These are phyloP conservation scores for Ispidina lecontei DNA, from an alignment of 2,797 vertebrate species.

Conservation along the genomic window DNA sequence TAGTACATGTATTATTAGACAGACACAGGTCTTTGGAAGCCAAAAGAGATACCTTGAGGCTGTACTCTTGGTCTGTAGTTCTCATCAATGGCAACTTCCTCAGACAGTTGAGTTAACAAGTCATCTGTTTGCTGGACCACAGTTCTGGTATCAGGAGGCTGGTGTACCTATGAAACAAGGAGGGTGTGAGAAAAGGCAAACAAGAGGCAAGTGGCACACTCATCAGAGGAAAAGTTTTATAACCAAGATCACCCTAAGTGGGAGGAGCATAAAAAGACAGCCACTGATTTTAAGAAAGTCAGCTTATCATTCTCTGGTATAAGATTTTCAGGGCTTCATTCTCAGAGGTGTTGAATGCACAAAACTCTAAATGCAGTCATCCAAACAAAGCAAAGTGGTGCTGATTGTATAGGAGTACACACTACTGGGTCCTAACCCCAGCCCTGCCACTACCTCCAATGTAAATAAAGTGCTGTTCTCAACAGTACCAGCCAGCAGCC, in stretches of 20 bases:
- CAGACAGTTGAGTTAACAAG: slow-evolving; percentile 88
- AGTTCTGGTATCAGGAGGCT: slow-evolving; percentile 84
- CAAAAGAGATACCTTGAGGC: slow-evolving; percentile 69
- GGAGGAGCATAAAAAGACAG: not conserved
- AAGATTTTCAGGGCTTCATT: not conserved
- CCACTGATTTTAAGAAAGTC: not conserved
- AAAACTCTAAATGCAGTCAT: not conserved
- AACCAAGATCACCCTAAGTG: not conserved
- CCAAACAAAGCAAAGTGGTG: not conserved
- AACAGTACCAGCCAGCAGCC: not conserved
- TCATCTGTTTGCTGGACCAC: slow-evolving; percentile 88
- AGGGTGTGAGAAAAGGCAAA: not conserved
- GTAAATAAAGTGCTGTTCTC: not conserved
- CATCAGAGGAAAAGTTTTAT: not conserved
- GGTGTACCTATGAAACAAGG: slow-evolving; percentile 79
- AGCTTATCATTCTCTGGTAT: not conserved
- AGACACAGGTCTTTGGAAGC: not conserved
- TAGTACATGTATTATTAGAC: not conserved
- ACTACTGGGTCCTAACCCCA: not conserved
- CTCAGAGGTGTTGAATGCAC: not conserved
- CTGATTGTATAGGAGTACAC: not conserved
- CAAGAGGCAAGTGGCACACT: not conserved
- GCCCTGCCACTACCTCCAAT: not conserved
- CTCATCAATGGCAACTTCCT: slow-evolving; percentile 89
- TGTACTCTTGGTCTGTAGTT: slow-evolving; percentile 65